phyloP scores from a whole-genome alignment of 2,888 invertebrate species.

The Frankliniella intonsa region DNA sequence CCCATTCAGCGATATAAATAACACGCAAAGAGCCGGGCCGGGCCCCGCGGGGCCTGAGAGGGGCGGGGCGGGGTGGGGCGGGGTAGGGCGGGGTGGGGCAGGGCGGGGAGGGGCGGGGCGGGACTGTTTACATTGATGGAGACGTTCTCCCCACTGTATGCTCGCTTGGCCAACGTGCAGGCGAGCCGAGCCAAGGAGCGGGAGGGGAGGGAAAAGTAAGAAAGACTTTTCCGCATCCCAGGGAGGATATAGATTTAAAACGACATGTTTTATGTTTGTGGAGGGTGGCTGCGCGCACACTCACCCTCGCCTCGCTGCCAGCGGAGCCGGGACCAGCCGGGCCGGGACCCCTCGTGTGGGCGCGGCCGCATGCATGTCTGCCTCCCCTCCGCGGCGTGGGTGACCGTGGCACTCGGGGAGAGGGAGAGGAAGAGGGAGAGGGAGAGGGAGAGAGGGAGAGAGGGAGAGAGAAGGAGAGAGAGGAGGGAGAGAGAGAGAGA shows the following conservation, averaged over 20 bases:
- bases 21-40: too few species aligned
- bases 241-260: constrained; percentile 19
- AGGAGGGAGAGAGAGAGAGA: neutral
- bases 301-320: neutral
- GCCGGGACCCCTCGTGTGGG: too few species aligned
- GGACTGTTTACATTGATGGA: constrained; percentile 26
- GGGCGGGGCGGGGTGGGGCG: too few species aligned
- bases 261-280: constrained; percentile 26
- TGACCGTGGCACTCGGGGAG: too few species aligned
- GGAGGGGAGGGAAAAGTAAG: neutral
- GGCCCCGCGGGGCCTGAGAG: too few species aligned
- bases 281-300: constrained; percentile 9
- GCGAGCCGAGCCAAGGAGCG: neutral
- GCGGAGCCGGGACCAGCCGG: too few species aligned
- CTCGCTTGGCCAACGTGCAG: neutral
- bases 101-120: neutral
- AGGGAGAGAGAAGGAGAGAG: constrained; percentile 2
- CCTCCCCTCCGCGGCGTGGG: neutral
- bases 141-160: neutral
- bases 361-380: neutral
- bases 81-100: neutral
- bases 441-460: neutral
- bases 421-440: neutral
- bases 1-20: too few species aligned
- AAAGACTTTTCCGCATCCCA: neutral